Conservation (phyloP, 2,797 vertebrate species). For the Lophius americanus region DNA sequence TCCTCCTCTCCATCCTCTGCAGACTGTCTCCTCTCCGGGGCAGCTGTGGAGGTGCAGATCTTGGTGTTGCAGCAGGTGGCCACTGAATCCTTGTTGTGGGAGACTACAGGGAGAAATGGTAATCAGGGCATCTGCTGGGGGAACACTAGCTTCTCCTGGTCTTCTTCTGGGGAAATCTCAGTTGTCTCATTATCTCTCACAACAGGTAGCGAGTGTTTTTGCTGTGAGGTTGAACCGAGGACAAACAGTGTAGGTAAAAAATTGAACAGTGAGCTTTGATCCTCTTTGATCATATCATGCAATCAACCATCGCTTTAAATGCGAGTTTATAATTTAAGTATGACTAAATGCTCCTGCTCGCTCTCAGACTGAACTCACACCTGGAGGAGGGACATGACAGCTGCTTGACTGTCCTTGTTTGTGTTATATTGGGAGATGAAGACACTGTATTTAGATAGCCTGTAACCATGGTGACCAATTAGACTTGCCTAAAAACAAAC, state of each 20-base stretch:
- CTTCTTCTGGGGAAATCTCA: slow-evolving; percentile 33
- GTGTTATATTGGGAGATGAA: slow-evolving; percentile 39
- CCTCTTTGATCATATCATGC: background rate
- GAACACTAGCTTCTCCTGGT: slow-evolving; percentile 19
- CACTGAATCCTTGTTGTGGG: slow-evolving; percentile 66
- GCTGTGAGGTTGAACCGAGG: slow-evolving; percentile 50
- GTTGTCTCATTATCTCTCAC: slow-evolving; percentile 54
- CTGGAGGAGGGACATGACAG: slow-evolving; percentile 26
- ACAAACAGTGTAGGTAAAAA: slow-evolving; percentile 39
- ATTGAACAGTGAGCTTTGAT: background rate
- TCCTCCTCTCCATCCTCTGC: slow-evolving; percentile 53
- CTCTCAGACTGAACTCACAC: background rate
- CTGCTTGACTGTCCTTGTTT: slow-evolving; percentile 35
- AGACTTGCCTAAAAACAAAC: slow-evolving; percentile 54
- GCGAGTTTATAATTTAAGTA: slow-evolving; percentile 7
- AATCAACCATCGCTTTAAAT: background rate
- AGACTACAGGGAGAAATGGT: slow-evolving; percentile 60
- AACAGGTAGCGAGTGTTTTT: slow-evolving; percentile 40
- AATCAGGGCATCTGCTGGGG: slow-evolving; percentile 44
- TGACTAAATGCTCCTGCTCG: slow-evolving; percentile 8
- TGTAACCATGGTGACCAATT: slow-evolving; percentile 69
- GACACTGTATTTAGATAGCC: slow-evolving; percentile 42
- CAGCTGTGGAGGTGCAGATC: slow-evolving; percentile 61
- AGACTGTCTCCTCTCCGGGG: slow-evolving; percentile 78
- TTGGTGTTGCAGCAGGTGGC: slow-evolving; percentile 70